Evolutionary conservation across 2,888 invertebrate species (phyloP).

Genomic region (Athalia cordata): DNA sequence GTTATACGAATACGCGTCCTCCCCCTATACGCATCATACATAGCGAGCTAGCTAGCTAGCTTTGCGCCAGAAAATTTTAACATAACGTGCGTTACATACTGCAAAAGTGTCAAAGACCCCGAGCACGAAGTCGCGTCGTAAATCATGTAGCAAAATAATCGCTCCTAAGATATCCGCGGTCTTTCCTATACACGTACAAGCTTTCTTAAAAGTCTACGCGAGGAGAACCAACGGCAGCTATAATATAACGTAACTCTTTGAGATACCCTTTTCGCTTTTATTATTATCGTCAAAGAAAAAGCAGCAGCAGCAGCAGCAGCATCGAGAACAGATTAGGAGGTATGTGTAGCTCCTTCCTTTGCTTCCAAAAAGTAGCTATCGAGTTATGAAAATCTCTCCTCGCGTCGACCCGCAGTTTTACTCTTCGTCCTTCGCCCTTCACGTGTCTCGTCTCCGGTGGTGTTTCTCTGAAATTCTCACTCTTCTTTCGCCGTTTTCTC

Average conservation of each 20-base stretch:
- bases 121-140: neutral
- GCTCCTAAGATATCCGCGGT: neutral
- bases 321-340: constrained; percentile 65
- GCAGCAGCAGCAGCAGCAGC: constrained; percentile 55
- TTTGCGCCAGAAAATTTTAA: too few species aligned
- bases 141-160: constrained; percentile 34
- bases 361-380: constrained; percentile 58
- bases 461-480: neutral
- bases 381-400: constrained; percentile 69
- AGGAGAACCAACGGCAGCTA: neutral
- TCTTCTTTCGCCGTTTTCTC: constrained; percentile 2
- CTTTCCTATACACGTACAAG: neutral
- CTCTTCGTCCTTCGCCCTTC: constrained; percentile 34
- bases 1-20: neutral
- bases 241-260: constrained; percentile 53
- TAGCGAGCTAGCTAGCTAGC: too few species aligned
- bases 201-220: neutral
- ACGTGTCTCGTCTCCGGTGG: neutral
- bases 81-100: neutral
- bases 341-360: constrained; percentile 46
- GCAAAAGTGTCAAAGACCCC: constrained; percentile 5
- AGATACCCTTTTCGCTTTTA: constrained; percentile 53
- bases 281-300: constrained; percentile 58
- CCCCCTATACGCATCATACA: neutral
- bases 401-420: constrained; percentile 33